Percentiles rank a stretch among this genome's conserved stretches.
These are phyloP conservation scores for Pharmacophagus antenor DNA, from an alignment of 2,888 invertebrate species.

Conservation along the genomic window DNA sequence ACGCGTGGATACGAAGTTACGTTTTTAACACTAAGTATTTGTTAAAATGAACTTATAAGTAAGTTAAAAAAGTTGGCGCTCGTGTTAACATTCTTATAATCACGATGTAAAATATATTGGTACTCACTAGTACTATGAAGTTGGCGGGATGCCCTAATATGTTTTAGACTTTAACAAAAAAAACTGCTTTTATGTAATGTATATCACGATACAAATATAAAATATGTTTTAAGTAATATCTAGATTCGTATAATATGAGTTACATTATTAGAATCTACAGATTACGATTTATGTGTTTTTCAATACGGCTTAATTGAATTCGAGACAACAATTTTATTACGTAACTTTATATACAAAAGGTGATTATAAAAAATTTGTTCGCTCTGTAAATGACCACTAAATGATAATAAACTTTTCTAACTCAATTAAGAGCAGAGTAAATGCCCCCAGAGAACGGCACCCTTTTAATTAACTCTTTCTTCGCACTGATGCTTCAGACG, in stretches of 20 bases:
- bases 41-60: too few relatives aligned
- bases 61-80: too few relatives aligned
- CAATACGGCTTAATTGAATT: too few relatives aligned
- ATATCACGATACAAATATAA: too few relatives aligned
- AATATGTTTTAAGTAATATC: too few relatives aligned
- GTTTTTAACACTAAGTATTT: too few relatives aligned
- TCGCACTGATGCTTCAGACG: constrained; percentile 17
- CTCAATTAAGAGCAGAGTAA: constrained; percentile 19
- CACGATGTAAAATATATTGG: too few relatives aligned
- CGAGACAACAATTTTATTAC: background rate
- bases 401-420: constrained; percentile 21
- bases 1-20: too few relatives aligned
- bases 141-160: constrained; percentile 15
- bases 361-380: background rate
- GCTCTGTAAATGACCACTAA: constrained; percentile 7
- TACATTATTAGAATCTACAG: too few relatives aligned
- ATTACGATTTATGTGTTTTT: too few relatives aligned
- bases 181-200: background rate
- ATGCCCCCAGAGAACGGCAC: constrained; percentile 8
- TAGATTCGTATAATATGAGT: too few relatives aligned
- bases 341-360: background rate
- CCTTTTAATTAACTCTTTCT: constrained; percentile 24
- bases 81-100: too few relatives aligned
- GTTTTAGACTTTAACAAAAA: background rate
- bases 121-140: constrained; percentile 6